A percentile compares a stretch with the other conserved stretches of the same genome.
Evolutionary conservation across 2,888 invertebrate genomes (phyloP).

Genomic region (Germaria angustata): DNA sequence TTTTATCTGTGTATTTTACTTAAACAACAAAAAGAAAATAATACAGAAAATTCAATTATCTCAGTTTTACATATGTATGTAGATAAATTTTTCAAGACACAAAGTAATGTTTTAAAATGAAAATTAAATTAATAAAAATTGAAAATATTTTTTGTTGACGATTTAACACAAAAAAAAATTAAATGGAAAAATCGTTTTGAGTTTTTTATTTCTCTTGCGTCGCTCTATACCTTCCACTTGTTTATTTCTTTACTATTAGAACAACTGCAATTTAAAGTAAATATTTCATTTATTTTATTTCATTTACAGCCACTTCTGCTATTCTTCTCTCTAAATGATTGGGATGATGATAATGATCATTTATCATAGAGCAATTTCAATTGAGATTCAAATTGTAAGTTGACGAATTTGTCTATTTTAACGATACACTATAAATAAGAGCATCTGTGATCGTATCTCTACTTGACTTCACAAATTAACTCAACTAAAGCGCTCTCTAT

Average conservation of each 20-base stretch:
- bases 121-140: background rate
- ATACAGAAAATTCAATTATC: slow-evolving; percentile 25
- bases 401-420: slow-evolving; percentile 27
- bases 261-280: slow-evolving; percentile 43
- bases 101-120: slow-evolving; percentile 19
- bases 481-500: slow-evolving; percentile 26
- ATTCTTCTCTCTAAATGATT: slow-evolving; percentile 22
- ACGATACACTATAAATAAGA: slow-evolving; percentile 28
- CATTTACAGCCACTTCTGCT: slow-evolving; percentile 19
- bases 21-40: slow-evolving; percentile 21
- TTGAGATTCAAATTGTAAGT: slow-evolving; percentile 37
- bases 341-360: slow-evolving; percentile 17
- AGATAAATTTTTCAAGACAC: too few species aligned
- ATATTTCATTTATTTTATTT: slow-evolving; percentile 41
- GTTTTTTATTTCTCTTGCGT: background rate
- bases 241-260: slow-evolving; percentile 39
- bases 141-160: slow-evolving; percentile 2
- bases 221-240: slow-evolving; percentile 22
- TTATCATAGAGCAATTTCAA: slow-evolving; percentile 40
- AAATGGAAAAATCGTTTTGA: background rate
- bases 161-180: background rate
- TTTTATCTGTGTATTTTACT: slow-evolving; percentile 22
- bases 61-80: slow-evolving; percentile 1
- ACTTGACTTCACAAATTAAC: slow-evolving; percentile 27
- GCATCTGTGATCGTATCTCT: slow-evolving; percentile 2